Evolutionary conservation across 2,888 invertebrate species (phyloP), one percentile per base, ranked within the genome.

Genomic region (Sarcophaga variegata): DNA sequence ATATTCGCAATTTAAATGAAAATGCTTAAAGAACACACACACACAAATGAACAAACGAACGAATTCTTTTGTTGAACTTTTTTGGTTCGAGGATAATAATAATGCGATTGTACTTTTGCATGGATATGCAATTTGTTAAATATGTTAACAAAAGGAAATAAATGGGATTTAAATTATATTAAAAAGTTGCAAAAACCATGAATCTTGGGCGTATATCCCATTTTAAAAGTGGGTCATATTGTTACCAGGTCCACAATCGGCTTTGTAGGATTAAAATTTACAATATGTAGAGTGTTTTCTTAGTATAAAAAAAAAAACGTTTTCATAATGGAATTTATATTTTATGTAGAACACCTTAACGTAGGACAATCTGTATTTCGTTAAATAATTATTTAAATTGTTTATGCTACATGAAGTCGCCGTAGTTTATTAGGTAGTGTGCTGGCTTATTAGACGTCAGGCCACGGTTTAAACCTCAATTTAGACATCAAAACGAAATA

Each of bases 1-100:
- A 70, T 66, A 79, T 62, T 49, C 69, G 54, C 67, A 74, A 54
- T 74, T 63, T 25, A 22, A 72, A 63, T 66, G 8, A 17, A 62
- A 54, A 54, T 54, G 12, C 17, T 37, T 37, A 47, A 59, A 59
- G 10, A 71, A 27, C 4, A 1, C 25, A 12, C 45, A 81, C n/a
- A 47, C 4, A 64, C 4, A 14, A 49, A 49, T 49, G 14, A 49
- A 14, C 49, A 3, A 49, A 49, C 3, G 49, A 27, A 27, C 8
- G 54, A 54, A 54, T 54, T 54, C 54, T 14, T 14, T 54, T 54
- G 54, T 14, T 17, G 4, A 17, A 54, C 14, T 17, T 54, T 54
- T 54, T 14, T 12, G 14, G 14, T 10, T 54, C 4, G 4, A 3
- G 54, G 12, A 54, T 54, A 54, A 54, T 17, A 54, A 54, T 54